Evolutionary conservation across 2,888 invertebrate species (phyloP).

Genomic region (Brachypterus glaber): DNA sequence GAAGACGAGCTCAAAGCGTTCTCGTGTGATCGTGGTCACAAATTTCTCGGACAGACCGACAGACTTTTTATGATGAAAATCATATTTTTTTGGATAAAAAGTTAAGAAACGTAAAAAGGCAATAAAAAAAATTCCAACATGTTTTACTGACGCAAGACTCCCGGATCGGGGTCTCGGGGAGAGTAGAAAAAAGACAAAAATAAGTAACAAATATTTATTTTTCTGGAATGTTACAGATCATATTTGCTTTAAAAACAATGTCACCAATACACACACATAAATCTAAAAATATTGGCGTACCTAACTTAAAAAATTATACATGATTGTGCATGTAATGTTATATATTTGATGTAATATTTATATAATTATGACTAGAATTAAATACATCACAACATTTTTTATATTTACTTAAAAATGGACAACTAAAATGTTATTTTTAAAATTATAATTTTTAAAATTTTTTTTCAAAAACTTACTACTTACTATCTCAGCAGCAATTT

Average conservation of each 20-base stretch:
- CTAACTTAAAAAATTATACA: slow-evolving; percentile 19
- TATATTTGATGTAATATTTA: slow-evolving; percentile 15
- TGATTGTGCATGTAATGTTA: slow-evolving; percentile 17
- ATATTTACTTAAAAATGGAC: slow-evolving; percentile 21
- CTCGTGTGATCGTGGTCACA: too few species aligned
- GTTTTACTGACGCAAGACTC: too few species aligned
- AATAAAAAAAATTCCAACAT: too few species aligned
- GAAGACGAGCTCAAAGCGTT: too few species aligned
- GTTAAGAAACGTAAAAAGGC: too few species aligned
- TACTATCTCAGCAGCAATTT: too few species aligned
- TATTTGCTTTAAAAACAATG: slow-evolving; percentile 23
- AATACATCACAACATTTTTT: slow-evolving; percentile 34
- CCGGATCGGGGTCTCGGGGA: too few species aligned
- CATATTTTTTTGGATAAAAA: too few species aligned
- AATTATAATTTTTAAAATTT: slow-evolving; percentile 21
- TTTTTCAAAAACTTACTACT: too few species aligned
- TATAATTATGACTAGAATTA: slow-evolving; percentile 37
- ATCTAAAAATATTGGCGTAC: slow-evolving; percentile 19
- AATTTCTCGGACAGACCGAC: too few species aligned
- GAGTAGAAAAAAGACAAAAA: slow-evolving; percentile 9
- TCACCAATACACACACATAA: slow-evolving; percentile 23
- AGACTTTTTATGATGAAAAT: too few species aligned
- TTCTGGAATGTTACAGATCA: slow-evolving; percentile 39
- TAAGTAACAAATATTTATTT: slow-evolving; percentile 38
- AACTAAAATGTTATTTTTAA: slow-evolving; percentile 16